phyloP scores from a whole-genome alignment of 1,140 invertebrate genomes.

The Ceratitis capitata region DNA sequence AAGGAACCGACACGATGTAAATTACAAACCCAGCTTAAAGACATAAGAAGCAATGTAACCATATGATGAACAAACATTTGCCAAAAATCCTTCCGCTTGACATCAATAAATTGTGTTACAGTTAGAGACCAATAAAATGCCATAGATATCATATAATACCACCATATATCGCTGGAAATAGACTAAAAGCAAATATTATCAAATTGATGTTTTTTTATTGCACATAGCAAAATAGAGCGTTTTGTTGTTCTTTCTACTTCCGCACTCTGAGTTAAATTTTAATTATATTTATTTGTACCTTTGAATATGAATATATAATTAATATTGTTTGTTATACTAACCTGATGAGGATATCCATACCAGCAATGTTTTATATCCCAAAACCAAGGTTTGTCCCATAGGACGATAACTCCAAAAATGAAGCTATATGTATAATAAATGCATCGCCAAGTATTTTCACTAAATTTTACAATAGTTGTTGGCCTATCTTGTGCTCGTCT shows the following conservation, averaged over 20 bases:
- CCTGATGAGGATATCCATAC: slow-evolving; percentile 79
- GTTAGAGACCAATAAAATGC: slow-evolving; percentile 96
- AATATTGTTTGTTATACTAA: slow-evolving; percentile 51
- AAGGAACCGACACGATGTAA: slow-evolving; percentile 90
- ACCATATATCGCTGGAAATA: slow-evolving; percentile 81
- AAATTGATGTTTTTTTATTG: too few relatives aligned
- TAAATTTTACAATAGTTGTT: slow-evolving; percentile 90
- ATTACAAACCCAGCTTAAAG: slow-evolving; percentile 94
- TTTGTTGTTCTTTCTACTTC: too few relatives aligned
- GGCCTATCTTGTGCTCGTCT: slow-evolving; percentile 85
- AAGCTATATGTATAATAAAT: slow-evolving; percentile 88
- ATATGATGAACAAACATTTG: slow-evolving; percentile 99
- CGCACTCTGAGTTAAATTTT: too few relatives aligned
- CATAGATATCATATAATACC: slow-evolving; percentile 96
- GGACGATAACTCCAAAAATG: slow-evolving; percentile 80
- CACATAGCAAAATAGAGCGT: too few relatives aligned
- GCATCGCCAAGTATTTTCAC: slow-evolving; percentile 90
- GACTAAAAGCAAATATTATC: slow-evolving; percentile 66
- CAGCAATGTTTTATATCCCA: slow-evolving; percentile 94
- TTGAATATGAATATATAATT: not conserved
- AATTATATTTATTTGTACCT: too few relatives aligned
- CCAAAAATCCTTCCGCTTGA: slow-evolving; percentile 95
- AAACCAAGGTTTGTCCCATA: slow-evolving; percentile 95
- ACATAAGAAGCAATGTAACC: slow-evolving; percentile 88
- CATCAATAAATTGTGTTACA: slow-evolving; percentile 92